phyloP scores from a whole-genome alignment of 92 coral and sea anemone species.

The Pocillopora meandrina region DNA sequence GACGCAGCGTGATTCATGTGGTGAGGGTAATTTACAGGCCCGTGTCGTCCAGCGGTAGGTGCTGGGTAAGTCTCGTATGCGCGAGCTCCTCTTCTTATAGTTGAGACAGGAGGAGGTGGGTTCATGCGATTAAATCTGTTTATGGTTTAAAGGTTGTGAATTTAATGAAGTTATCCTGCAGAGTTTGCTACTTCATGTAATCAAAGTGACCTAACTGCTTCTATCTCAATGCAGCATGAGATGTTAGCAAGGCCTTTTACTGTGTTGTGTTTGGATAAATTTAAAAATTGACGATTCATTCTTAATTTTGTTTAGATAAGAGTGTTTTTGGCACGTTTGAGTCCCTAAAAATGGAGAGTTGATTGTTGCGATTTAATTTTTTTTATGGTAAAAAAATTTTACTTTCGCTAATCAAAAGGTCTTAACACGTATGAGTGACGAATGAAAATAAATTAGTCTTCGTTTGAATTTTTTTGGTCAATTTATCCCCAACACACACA shows the following conservation, averaged over 20 bases:
- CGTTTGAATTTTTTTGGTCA: not conserved
- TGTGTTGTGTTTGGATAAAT: constrained; percentile 6
- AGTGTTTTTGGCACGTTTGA: not conserved
- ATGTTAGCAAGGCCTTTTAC: not conserved
- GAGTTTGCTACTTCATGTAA: not conserved
- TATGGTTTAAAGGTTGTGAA: constrained; percentile 65
- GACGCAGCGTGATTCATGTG: constrained; percentile 25
- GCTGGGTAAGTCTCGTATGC: constrained; percentile 72
- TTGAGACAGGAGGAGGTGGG: constrained; percentile 79
- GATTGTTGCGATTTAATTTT: not conserved
- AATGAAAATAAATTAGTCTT: not conserved
- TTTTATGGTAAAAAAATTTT: not conserved
- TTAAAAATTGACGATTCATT: not conserved
- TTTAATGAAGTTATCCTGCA: constrained; percentile 8
- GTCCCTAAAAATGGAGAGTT: not conserved
- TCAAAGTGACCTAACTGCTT: constrained; percentile 9
- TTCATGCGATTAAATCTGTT: constrained; percentile 97
- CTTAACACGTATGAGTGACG: not conserved
- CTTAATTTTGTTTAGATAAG: not conserved
- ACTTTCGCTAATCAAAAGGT: not conserved
- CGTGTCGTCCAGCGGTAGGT: constrained; percentile 38
- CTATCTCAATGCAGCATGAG: constrained; percentile 9
- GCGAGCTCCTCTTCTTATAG: constrained; percentile 55
- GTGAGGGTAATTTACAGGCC: not conserved
- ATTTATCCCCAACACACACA: constrained; percentile 12